Evolutionary conservation across 2,113 vertebrate genomes (phyloP).

Genomic region (Heterotis niloticus): DNA sequence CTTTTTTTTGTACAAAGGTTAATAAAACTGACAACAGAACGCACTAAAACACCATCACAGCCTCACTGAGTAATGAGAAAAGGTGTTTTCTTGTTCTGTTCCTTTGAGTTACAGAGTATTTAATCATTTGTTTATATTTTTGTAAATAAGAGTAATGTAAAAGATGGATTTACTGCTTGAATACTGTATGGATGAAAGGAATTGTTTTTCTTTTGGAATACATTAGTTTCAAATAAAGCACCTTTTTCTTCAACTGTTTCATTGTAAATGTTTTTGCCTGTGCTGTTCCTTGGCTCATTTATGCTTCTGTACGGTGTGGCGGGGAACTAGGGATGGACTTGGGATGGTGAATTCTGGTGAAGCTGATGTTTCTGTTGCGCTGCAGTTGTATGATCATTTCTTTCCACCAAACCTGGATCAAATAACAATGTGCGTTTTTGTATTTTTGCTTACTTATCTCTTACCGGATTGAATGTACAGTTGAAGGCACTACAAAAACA

Average conservation of each 20-base stretch:
- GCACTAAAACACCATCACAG: conserved; percentile 17
- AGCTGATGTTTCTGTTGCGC: too few relatives aligned
- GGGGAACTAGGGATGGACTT: too few relatives aligned
- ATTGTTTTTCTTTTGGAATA: conserved; percentile 60
- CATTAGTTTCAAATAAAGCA: conserved; percentile 71
- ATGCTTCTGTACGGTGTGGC: too few relatives aligned
- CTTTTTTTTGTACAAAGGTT: conserved; percentile 37
- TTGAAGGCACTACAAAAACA: too few relatives aligned
- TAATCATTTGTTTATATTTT: conserved; percentile 30
- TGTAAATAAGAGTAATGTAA: conserved; percentile 51
- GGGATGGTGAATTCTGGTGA: too few relatives aligned
- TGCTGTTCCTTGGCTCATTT: too few relatives aligned
- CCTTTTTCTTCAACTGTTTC: conserved; percentile 61
- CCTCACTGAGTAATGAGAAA: conserved; percentile 21
- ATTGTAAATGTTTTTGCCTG: too few relatives aligned
- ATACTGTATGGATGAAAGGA: conserved; percentile 46
- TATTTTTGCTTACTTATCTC: too few relatives aligned
- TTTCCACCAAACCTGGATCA: too few relatives aligned
- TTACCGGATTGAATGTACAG: too few relatives aligned
- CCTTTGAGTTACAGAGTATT: conserved; percentile 18
- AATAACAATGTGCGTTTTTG: too few relatives aligned
- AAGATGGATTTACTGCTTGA: conserved; percentile 34
- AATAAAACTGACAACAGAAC: conserved; percentile 30
- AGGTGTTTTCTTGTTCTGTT: conserved; percentile 14
- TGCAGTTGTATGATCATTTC: too few relatives aligned